Percentiles rank a stretch among this genome's conserved stretches.
Evolutionary conservation across 2,797 vertebrate genomes (phyloP).

Genomic region (Gymnopithys bicolor): DNA sequence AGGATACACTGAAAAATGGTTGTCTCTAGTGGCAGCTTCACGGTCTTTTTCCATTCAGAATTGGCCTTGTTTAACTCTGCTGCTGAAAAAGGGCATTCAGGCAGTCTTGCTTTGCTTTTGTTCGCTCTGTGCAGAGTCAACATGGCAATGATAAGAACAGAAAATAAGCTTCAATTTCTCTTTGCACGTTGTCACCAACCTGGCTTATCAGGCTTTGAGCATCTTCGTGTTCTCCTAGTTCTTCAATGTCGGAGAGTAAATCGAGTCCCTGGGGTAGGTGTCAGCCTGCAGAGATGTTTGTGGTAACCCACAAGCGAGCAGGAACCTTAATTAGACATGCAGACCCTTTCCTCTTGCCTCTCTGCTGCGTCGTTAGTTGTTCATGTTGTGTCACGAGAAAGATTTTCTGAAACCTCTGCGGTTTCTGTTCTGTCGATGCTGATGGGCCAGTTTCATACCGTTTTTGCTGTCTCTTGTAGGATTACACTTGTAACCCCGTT

Average conservation of each 20-base stretch:
- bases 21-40: background rate
- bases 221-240: background rate
- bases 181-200: background rate
- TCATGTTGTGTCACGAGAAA: fast-evolving
- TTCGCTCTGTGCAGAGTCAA: background rate
- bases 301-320: background rate
- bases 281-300: background rate
- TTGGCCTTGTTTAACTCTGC: background rate
- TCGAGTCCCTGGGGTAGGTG: background rate
- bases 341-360: background rate
- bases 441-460: background rate
- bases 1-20: background rate
- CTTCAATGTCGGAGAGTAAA: background rate
- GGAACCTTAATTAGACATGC: background rate
- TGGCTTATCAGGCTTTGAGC: background rate
- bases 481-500: background rate
- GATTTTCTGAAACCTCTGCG: background rate
- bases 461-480: background rate
- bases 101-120: background rate
- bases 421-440: background rate
- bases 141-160: background rate
- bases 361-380: background rate
- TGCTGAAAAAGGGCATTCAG: background rate
- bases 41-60: background rate
- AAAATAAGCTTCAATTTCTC: background rate